These are phyloP conservation scores for Lophius piscatorius DNA, from an alignment of 2,113 vertebrate genomes.

Conservation along the genomic window DNA sequence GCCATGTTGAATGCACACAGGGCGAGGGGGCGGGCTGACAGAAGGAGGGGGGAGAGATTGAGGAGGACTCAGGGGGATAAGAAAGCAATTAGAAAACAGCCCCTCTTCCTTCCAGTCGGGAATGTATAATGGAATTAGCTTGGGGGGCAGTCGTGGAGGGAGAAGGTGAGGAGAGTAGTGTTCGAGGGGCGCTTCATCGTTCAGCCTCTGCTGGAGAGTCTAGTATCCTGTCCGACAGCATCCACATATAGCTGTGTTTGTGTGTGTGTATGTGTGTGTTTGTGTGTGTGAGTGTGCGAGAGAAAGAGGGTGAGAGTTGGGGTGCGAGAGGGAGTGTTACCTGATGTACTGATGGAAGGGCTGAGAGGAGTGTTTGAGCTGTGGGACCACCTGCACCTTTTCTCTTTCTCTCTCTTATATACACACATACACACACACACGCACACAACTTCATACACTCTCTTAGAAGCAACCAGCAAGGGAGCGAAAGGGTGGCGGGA, in stretches of 20 bases:
- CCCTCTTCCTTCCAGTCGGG: constrained; percentile 81
- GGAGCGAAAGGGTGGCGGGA: constrained; percentile 42
- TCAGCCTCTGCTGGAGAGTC: constrained; percentile 64
- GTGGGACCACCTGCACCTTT: constrained; percentile 69
- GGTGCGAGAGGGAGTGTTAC: constrained; percentile 31
- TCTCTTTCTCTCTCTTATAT: constrained; percentile 12
- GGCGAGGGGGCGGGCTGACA: constrained; percentile 68
- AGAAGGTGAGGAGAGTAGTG: not conserved
- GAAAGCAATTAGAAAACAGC: constrained; percentile 86
- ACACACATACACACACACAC: constrained; percentile 23
- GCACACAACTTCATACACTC: not conserved
- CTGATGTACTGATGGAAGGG: constrained; percentile 52
- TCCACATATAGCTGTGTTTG: constrained; percentile 28
- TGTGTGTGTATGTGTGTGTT: constrained; percentile 23
- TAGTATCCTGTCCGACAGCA: constrained; percentile 58
- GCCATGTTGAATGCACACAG: constrained; percentile 77
- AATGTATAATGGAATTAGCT: constrained; percentile 86
- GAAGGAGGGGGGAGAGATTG: constrained; percentile 32
- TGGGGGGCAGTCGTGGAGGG: constrained; percentile 25
- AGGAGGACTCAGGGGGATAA: constrained; percentile 79
- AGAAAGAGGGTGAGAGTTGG: constrained; percentile 5
- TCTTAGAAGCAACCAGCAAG: constrained; percentile 35
- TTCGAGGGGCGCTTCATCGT: constrained; percentile 41
- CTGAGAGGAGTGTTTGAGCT: constrained; percentile 52
- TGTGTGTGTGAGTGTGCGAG: constrained; percentile 15